Base-by-base conservation (phyloP, 1,140 invertebrate genomes). In the fruit fly (Drosophila melanogaster) region DNA sequence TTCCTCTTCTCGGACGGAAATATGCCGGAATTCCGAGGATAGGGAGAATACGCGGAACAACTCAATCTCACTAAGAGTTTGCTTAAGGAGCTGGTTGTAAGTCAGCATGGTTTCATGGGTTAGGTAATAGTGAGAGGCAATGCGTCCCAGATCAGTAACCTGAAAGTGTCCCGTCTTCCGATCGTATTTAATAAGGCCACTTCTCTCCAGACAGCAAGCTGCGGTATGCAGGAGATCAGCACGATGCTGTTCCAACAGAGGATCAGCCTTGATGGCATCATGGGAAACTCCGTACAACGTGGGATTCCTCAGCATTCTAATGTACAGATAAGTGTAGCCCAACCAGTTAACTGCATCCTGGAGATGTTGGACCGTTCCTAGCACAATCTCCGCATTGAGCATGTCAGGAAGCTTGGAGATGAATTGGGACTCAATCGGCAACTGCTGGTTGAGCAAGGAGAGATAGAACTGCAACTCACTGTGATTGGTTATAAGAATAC, bases 401-500 rank as follows among this genome's bases (percentile, higher is more conserved):
- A 99, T 98, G 91, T 99, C 99, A 0, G 98, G 96, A 67, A 99
- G 93, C 93, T 97, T 97, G 22, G 95, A 94, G 7, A 97, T 93
- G 51, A 98, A 92, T 91, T 98, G 97, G 0, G 96, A 97, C 91
- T 98, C 97, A 46, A 97, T 97, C 0, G 96, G 97, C 49, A 98
- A 93, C 92, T 99, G 99, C 92, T 99, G 98, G 93, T 99, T 99
- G 65, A 99, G 94, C 19, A 99, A 93, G 0, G 98, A 99, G 11
- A 99, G 93, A 93, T 99, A 99, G 92, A 99, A 99, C 89, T 99
- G 98, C 4, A 99, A 94, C 93, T 99, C 99, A 78, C 97, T 98
- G 92, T 99, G 98, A 92, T 99, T 99, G 0, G 99, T 99, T 35
- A 99, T 99, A 14, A 99, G 94, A 78, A 99, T 99, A 90, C 99